These are phyloP conservation scores for Syritta pipiens DNA, from an alignment of 2,888 invertebrate species.

Conservation along the genomic window DNA sequence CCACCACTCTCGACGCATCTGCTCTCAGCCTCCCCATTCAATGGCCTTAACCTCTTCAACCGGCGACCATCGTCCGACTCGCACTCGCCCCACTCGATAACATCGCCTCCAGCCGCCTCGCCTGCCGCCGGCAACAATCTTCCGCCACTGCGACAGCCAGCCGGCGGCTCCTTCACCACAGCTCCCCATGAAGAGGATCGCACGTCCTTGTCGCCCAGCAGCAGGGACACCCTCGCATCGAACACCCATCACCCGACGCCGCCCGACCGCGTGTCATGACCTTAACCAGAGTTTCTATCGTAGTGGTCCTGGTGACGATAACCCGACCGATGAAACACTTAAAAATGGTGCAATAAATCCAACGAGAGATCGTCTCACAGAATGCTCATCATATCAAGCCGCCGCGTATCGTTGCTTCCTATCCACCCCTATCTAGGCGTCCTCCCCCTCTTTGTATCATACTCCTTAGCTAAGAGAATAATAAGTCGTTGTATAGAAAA, in stretches of 20 bases:
- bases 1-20: conserved; percentile 80
- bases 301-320: conserved; percentile 53
- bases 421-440: background rate
- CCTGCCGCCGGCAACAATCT: conserved; percentile 55
- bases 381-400: conserved; percentile 67
- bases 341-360: conserved; percentile 66
- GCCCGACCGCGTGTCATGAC: conserved; percentile 78
- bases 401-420: conserved; percentile 37
- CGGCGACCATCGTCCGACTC: conserved; percentile 80
- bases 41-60: conserved; percentile 77
- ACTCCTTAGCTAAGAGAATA: conserved; percentile 55
- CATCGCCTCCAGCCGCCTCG: conserved; percentile 76
- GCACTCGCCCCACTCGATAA: conserved; percentile 81
- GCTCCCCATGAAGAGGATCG: conserved; percentile 67
- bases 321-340: conserved; percentile 1
- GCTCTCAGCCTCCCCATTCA: conserved; percentile 77
- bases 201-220: conserved; percentile 64
- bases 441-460: conserved; percentile 51
- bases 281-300: conserved; percentile 72
- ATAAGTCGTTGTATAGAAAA: conserved; percentile 62
- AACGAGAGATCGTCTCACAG: conserved; percentile 48
- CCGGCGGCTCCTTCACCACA: conserved; percentile 31
- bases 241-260: conserved; percentile 72
- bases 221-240: conserved; percentile 49
- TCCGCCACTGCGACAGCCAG: conserved; percentile 51